phyloP scores from a whole-genome alignment of 2,113 vertebrate genomes.

The Strix aluco region DNA sequence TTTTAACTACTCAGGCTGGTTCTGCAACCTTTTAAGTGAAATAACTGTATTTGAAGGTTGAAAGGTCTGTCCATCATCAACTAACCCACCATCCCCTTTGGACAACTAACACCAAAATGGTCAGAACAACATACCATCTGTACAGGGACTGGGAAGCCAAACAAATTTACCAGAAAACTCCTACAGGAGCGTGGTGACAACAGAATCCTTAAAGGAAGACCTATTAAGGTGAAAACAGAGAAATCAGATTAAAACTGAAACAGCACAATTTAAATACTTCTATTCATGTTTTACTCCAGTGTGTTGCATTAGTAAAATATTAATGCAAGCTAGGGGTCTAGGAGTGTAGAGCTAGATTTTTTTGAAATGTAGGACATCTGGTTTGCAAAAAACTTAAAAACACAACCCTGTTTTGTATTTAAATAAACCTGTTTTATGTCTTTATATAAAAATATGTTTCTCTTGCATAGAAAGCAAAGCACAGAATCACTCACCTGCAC shows the following conservation, averaged over 20 bases:
- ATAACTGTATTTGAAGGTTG: not conserved
- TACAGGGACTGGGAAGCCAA: not conserved
- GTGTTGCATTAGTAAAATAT: not conserved
- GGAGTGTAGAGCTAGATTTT: not conserved
- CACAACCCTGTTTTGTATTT: not conserved
- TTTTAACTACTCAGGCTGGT: not conserved
- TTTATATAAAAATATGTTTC: not conserved
- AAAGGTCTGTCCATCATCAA: not conserved
- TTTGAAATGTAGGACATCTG: not conserved
- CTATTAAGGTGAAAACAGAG: not conserved
- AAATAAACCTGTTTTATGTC: not conserved
- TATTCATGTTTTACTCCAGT: not conserved
- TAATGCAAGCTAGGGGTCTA: not conserved
- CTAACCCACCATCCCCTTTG: not conserved
- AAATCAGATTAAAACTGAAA: not conserved
- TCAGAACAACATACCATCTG: not conserved
- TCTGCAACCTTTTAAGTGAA: not conserved
- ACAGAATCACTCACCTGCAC: not conserved
- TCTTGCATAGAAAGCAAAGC: not conserved
- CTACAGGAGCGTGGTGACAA: not conserved
- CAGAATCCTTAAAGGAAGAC: not conserved
- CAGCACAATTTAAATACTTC: not conserved
- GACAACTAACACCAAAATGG: not conserved
- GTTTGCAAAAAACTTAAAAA: not conserved
- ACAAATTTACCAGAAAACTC: not conserved